phyloP scores from a whole-genome alignment of 2,888 invertebrate species.

The Magallana nippona region DNA sequence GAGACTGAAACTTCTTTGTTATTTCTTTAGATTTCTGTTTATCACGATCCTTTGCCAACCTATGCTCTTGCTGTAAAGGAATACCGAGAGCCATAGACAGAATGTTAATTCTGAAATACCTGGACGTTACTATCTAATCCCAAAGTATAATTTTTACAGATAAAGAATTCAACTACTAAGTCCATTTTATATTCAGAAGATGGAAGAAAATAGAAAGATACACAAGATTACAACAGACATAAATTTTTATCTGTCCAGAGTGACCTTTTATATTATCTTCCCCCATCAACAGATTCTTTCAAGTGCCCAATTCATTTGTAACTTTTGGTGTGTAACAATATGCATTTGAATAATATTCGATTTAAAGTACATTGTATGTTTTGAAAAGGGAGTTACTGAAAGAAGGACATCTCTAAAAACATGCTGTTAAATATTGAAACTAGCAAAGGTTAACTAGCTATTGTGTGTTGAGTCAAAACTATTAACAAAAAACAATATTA shows the following conservation, averaged over 20 bases:
- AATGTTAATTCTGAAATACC: conserved; percentile 7
- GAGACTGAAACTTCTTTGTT: conserved; percentile 13
- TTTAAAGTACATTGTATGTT: neutral
- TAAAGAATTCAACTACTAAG: neutral
- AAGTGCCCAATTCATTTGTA: no score
- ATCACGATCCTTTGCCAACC: conserved; percentile 22
- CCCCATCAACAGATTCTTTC: no score
- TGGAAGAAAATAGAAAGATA: no score
- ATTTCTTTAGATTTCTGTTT: conserved; percentile 22
- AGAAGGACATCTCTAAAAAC: conserved; percentile 9
- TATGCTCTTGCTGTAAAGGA: conserved; percentile 18
- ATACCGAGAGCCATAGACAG: conserved; percentile 29
- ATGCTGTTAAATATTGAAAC: conserved; percentile 26
- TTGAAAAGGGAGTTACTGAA: neutral
- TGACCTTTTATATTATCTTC: no score
- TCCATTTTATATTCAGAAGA: no score
- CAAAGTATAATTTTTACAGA: no score
- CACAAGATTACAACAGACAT: no score
- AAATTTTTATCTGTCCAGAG: no score
- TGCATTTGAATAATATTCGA: no score
- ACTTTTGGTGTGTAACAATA: no score
- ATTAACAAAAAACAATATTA: neutral
- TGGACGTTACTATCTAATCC: neutral
- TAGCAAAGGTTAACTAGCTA: conserved; percentile 3
- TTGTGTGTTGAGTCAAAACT: neutral